Evolutionary conservation across 2,797 vertebrate genomes (phyloP), one percentile per base, ranked within the genome.

Genomic region (Cheirogaleus major): DNA sequence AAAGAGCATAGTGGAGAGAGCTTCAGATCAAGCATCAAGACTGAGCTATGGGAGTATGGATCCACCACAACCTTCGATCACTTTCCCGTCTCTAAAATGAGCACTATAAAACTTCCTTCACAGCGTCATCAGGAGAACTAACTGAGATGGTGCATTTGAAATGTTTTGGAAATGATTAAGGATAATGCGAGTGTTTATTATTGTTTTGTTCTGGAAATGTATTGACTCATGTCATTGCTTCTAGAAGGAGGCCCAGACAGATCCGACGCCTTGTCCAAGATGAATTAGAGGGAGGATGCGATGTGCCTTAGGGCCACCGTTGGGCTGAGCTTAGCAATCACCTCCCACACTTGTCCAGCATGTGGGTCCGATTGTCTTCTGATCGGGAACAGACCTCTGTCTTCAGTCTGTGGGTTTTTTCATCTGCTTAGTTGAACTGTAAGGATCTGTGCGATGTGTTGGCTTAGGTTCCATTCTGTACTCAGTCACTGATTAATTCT

Each of bases 161-260:
- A 81, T 95, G 81, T 70, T 95, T 95, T 93, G 87, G 90, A 91
- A 95, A 81, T 85, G 70, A 89, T 86, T 85, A 89, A 94, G 57
- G 30, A 50, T 52, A 83, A 69, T 82, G 45, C 18, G 70, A 38
- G 14, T 88, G 32, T 79, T 96, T 88, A 75, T 82, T 72, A 73
- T 50, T 95, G 38, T 61, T 95, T 69, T 96, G 59, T 89, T 89
- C 63, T 84, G 84, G 41, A 96, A 94, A 84, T 91, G 22, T 70
- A 63, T 67, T 79, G 35, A 88, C 45, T 85, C 72, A 65, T 45
- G 43, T 85, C 82, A 45, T 73, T 94, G 22, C 32, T 85, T 70
- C 78, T 95, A 86, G 87, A 75, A 95, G 43, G 75, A 94, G 48
- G 69, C 32, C 13, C 69, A 80, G 55, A 63, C 0, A 43, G 48